A percentile compares a stretch with the other conserved stretches of the same genome.
Conservation (phyloP, 92 coral and sea anemone species). For the Plumapathes pennacea region DNA sequence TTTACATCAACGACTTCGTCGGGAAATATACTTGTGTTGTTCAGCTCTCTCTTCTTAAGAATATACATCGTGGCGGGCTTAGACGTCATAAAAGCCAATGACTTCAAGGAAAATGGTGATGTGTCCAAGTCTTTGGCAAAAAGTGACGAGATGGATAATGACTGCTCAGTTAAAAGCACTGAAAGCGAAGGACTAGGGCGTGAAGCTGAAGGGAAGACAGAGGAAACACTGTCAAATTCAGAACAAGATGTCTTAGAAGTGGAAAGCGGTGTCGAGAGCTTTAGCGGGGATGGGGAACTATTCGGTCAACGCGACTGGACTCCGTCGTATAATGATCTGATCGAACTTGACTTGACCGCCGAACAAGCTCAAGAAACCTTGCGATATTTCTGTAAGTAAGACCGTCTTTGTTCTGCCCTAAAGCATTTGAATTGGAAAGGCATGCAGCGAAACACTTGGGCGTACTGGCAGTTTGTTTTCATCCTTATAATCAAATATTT, state of each 20-base stretch:
- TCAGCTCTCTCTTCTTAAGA: too few species aligned
- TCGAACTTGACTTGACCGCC: conserved; percentile 86
- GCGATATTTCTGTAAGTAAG: conserved; percentile 93
- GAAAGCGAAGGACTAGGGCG: conserved; percentile 1
- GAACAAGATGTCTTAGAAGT: conserved; percentile 79
- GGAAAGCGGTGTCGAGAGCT: conserved; percentile 96
- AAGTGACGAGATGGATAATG: too few species aligned
- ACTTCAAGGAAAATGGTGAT: too few species aligned
- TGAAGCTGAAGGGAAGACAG: conserved; percentile 44
- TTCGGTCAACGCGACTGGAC: conserved; percentile 1
- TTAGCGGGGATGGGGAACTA: conserved; percentile 65
- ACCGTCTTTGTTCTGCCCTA: not conserved
- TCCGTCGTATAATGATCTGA: not conserved
- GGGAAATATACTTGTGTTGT: too few species aligned
- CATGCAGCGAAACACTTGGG: not conserved
- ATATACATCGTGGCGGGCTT: too few species aligned
- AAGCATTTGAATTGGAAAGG: not conserved
- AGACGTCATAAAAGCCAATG: too few species aligned
- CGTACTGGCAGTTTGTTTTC: not conserved
- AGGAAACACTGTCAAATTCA: conserved; percentile 78
- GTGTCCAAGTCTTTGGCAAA: too few species aligned
- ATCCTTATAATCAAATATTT: too few species aligned
- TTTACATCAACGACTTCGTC: too few species aligned
- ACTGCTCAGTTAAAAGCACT: too few species aligned
- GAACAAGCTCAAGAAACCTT: conserved; percentile 97